Conservation (phyloP, 2,113 vertebrate species). For the Shinisaurus crocodilurus region DNA sequence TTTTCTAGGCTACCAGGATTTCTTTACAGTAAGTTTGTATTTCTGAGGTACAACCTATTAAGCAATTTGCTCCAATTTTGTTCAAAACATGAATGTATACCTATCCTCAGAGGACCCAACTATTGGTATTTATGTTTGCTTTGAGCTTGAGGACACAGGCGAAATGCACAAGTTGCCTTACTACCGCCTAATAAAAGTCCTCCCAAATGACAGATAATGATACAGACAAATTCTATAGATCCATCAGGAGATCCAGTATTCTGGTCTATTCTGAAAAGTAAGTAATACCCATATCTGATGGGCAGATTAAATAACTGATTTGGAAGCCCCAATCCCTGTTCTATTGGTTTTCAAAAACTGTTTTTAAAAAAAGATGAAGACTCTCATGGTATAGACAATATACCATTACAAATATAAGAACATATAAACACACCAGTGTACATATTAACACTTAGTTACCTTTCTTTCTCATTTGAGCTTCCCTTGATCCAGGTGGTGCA, state of each 20-base stretch:
- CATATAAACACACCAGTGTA: neutral
- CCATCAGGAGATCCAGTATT: neutral
- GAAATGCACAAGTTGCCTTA: neutral
- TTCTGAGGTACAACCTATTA: neutral
- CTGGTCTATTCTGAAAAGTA: neutral
- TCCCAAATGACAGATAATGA: neutral
- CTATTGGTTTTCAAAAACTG: neutral
- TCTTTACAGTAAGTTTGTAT: neutral
- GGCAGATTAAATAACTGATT: neutral
- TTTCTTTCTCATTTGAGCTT: constrained; percentile 85
- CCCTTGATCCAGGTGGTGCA: constrained; percentile 88
- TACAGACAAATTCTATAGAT: neutral
- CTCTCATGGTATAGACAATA: neutral
- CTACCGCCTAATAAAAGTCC: neutral
- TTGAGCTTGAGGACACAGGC: neutral
- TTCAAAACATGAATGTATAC: neutral
- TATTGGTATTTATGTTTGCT: neutral
- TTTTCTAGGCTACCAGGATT: neutral
- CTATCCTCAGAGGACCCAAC: neutral
- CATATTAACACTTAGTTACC: constrained; percentile 69
- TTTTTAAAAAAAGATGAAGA: neutral
- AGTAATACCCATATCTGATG: neutral
- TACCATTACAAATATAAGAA: neutral
- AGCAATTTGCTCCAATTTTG: neutral
- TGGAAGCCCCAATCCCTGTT: neutral